These are phyloP conservation scores for Xiphias gladius DNA, from an alignment of 2,113 vertebrate genomes.

Conservation along the genomic window DNA sequence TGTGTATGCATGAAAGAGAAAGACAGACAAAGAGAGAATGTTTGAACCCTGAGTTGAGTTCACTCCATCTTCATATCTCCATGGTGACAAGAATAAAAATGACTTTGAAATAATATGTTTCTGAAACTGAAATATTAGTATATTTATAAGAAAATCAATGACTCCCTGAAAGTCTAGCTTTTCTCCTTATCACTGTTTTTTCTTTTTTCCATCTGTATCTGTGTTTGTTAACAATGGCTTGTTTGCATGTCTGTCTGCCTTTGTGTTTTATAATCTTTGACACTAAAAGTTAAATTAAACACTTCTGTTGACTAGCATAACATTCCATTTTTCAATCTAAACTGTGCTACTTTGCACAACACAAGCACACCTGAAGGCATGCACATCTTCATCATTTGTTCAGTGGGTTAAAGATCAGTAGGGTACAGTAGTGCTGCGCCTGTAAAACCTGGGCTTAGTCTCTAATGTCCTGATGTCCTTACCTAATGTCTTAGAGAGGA, in stretches of 20 bases:
- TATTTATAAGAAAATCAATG: neutral
- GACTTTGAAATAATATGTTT: conserved; percentile 24
- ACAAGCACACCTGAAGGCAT: neutral
- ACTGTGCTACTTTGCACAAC: neutral
- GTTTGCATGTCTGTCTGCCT: neutral
- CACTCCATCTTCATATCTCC: conserved; percentile 30
- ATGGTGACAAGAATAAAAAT: conserved; percentile 52
- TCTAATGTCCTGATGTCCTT: no score
- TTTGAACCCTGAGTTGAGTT: conserved; percentile 35
- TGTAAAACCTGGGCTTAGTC: conserved; percentile 4
- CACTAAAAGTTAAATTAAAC: conserved; percentile 1
- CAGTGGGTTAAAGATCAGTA: conserved; percentile 9
- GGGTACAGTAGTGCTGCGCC: neutral
- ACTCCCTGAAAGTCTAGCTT: neutral
- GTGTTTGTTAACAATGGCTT: neutral
- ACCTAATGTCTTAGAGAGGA: no score
- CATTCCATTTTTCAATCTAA: neutral
- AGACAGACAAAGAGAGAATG: neutral
- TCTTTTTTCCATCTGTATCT: neutral
- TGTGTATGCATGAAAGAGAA: neutral
- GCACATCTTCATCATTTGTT: neutral
- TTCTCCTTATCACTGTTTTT: neutral
- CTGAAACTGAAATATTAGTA: conserved; percentile 24
- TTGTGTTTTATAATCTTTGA: neutral
- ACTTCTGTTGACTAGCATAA: neutral